These are phyloP conservation scores for Steatornis caripensis DNA, from an alignment of 2,113 vertebrate species.

Conservation along the genomic window DNA sequence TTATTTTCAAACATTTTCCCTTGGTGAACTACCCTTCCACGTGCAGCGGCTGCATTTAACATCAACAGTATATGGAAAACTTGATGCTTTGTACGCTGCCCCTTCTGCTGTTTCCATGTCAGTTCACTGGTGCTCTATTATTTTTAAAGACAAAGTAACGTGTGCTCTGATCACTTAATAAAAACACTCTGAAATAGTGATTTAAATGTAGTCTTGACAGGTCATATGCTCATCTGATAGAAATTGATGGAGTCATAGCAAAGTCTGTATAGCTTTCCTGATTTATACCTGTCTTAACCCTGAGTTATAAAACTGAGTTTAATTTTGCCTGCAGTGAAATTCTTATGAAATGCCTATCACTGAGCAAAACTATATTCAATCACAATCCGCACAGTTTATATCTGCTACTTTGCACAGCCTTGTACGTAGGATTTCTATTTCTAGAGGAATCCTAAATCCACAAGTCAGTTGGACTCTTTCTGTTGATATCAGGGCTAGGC, in stretches of 20 bases:
- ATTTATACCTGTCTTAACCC: conserved; percentile 12
- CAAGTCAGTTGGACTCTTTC: not conserved
- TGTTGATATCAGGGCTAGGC: not conserved
- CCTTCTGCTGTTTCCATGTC: not conserved
- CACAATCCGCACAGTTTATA: not conserved
- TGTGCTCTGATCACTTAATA: not conserved
- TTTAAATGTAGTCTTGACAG: not conserved
- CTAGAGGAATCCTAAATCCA: not conserved
- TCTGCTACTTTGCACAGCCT: not conserved
- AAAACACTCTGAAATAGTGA: not conserved
- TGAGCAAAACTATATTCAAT: not conserved
- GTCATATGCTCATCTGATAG: not conserved
- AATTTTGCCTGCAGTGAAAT: not conserved
- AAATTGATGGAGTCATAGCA: not conserved
- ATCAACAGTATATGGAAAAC: conserved; percentile 6
- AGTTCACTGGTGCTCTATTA: not conserved
- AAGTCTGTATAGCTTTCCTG: not conserved
- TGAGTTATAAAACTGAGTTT: not conserved
- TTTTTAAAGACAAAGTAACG: not conserved
- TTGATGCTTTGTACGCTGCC: not conserved
- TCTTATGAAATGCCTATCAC: not conserved
- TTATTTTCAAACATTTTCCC: not conserved
- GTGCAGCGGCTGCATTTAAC: not conserved
- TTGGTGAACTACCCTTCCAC: not conserved
- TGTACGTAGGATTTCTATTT: not conserved